These are phyloP conservation scores for Gastracanthus pulcherrimus DNA, from an alignment of 2,888 invertebrate genomes.

Conservation along the genomic window DNA sequence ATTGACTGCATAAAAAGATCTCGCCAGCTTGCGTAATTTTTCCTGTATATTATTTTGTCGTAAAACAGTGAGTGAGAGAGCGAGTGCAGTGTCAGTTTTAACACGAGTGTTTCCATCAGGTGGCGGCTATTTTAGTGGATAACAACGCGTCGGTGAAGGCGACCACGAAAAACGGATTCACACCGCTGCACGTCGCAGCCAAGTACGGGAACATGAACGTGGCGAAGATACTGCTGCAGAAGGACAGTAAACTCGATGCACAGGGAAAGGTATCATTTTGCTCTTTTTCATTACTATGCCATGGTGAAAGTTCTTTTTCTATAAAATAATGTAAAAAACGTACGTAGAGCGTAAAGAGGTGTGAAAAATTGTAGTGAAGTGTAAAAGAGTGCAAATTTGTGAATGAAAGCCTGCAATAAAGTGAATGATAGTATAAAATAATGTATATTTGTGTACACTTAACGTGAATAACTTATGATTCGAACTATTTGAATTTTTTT, in stretches of 20 bases:
- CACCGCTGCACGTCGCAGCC: slow-evolving; percentile 96
- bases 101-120: slow-evolving; percentile 77
- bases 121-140: slow-evolving; percentile 93
- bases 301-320: background rate
- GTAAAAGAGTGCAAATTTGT: too few relatives aligned
- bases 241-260: slow-evolving; percentile 92
- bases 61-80: slow-evolving; percentile 1
- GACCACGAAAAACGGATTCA: slow-evolving; percentile 97
- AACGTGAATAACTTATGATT: too few relatives aligned
- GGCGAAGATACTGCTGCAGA: slow-evolving; percentile 90
- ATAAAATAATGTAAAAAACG: background rate
- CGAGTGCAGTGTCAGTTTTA: too few relatives aligned
- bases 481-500: too few relatives aligned
- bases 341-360: too few relatives aligned
- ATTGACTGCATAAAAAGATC: background rate
- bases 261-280: slow-evolving; percentile 85
- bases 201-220: slow-evolving; percentile 98
- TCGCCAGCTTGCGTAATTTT: background rate
- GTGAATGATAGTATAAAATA: too few relatives aligned
- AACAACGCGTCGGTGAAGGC: slow-evolving; percentile 93
- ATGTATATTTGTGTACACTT: too few relatives aligned
- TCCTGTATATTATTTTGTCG: background rate
- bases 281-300: background rate
- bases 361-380: too few relatives aligned
- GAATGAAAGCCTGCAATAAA: too few relatives aligned